These are phyloP conservation scores for Ophiothrix spiculata DNA, from an alignment of 35 echinoderm and acorn worm genomes.

Conservation along the genomic window DNA sequence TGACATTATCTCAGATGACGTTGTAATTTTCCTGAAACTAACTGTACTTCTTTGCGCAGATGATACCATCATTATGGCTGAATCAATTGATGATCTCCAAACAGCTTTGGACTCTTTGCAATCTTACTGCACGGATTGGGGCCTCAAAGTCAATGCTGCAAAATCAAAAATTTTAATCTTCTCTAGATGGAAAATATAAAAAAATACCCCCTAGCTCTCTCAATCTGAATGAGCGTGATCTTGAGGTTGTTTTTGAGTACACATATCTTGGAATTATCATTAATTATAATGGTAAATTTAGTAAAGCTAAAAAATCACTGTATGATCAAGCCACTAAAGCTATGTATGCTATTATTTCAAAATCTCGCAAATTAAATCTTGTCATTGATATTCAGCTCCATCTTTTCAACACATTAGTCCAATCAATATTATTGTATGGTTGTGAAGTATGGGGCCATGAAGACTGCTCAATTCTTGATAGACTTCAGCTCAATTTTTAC, in stretches of 20 bases:
- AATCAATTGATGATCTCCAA: background rate
- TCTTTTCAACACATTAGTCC: background rate
- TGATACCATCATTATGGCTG: background rate
- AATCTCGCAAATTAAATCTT: background rate
- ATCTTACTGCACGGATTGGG: background rate
- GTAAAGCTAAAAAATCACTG: background rate
- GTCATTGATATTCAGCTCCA: background rate
- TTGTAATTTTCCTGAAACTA: background rate
- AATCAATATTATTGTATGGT: background rate
- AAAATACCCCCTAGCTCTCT: background rate
- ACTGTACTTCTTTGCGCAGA: background rate
- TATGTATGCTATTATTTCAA: constrained; percentile 13
- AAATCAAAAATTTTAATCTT: background rate
- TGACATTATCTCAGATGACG: background rate
- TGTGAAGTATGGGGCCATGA: background rate
- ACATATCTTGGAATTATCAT: background rate
- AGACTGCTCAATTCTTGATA: background rate
- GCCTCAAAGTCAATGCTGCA: background rate
- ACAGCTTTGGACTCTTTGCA: background rate
- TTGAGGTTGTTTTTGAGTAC: background rate
- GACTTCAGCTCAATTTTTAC: background rate
- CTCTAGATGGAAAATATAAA: background rate
- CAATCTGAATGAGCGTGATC: background rate
- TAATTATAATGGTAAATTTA: constrained; percentile 11
- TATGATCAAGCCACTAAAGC: constrained; percentile 2